Evolutionary conservation across 1,140 invertebrate species (phyloP), one percentile per base, ranked within the genome.

Genomic region (Littorina saxatilis): DNA sequence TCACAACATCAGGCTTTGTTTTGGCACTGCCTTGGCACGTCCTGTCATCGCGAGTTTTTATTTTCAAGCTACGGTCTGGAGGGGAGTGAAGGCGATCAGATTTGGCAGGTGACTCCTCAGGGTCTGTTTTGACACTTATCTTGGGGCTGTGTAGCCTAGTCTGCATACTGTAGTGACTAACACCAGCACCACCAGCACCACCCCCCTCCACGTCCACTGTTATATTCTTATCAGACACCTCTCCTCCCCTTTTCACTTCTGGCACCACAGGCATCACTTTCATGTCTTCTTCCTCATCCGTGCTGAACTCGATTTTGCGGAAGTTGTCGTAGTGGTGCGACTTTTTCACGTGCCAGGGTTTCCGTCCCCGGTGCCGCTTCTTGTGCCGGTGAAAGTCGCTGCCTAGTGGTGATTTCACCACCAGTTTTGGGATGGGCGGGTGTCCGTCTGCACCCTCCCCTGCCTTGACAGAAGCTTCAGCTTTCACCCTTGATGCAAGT

Each of bases 261-360:
- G 23, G 15, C 37, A 27, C 23, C 29, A 35, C 70, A 35, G 63
- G 39, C n/a, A 55, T 23, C 1, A 32, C 72, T 27, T 72, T 78
- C 37, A 35, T 70, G 40, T 37, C 73, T 2, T 68, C 43, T 47
- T 70, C 58, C 4, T 50, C 66, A 32, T 73, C 66, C 15, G 40
- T 77, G 39, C 27, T 63, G 52, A 73, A 55, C 37, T 72, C 29
- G 20, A 52, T 47, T 50, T 78, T 75, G 43, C 29, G 23, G 7
- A 39, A n/a, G 68, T 63, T 20, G 9, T 68, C 52, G 2, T 13
- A 52, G 20, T 52, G 63, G 35, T 66, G 76, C 9, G 37, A 27
- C 37, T 55, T 61, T 20, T 78, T 61, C 35, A 63, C 76, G 37
- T 78, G 55, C 76, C 76, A 78, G 3, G 76, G 76, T 23, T 63